Evolutionary conservation across 1,140 invertebrate species (phyloP).

Genomic region (Pollicipes pollicipes): DNA sequence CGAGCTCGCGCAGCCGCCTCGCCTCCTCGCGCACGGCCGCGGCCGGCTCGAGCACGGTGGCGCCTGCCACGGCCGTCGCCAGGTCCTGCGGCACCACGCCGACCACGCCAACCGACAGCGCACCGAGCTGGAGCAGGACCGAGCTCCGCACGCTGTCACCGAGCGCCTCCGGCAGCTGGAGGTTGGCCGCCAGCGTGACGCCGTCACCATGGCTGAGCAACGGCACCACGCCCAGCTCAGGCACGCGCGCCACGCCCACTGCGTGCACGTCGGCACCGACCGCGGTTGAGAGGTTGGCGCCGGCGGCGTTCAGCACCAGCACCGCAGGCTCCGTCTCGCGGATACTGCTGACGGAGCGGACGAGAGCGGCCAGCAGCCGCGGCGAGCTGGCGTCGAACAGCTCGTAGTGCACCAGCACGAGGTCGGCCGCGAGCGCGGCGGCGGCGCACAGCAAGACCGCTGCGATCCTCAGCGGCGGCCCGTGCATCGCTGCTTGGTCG

Average conservation of each 20-base stretch:
- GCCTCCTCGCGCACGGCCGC: not conserved
- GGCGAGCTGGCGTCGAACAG: not conserved
- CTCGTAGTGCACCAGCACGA: not conserved
- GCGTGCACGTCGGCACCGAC: not conserved
- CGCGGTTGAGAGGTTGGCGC: conserved; percentile 8
- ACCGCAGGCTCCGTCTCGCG: not conserved
- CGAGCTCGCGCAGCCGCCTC: not conserved
- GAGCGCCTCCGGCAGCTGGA: not conserved
- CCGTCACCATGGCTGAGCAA: conserved; percentile 35
- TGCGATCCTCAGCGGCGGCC: conserved; percentile 4
- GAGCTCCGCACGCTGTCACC: not conserved
- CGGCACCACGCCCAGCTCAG: conserved; percentile 37
- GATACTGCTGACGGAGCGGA: not conserved
- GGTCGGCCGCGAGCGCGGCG: not conserved
- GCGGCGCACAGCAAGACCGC: conserved; percentile 5
- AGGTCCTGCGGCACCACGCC: not conserved
- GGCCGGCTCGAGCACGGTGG: not conserved
- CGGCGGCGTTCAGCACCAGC: conserved; percentile 10
- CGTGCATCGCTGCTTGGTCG: not conserved
- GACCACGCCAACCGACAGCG: not conserved
- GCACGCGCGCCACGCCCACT: conserved; percentile 36
- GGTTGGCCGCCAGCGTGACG: conserved; percentile 31
- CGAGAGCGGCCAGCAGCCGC: conserved; percentile 5
- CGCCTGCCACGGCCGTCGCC: too few species aligned
- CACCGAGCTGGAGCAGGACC: not conserved